Conservation (phyloP, 2,797 vertebrate species). For the Tragelaphus eurycerus region DNA sequence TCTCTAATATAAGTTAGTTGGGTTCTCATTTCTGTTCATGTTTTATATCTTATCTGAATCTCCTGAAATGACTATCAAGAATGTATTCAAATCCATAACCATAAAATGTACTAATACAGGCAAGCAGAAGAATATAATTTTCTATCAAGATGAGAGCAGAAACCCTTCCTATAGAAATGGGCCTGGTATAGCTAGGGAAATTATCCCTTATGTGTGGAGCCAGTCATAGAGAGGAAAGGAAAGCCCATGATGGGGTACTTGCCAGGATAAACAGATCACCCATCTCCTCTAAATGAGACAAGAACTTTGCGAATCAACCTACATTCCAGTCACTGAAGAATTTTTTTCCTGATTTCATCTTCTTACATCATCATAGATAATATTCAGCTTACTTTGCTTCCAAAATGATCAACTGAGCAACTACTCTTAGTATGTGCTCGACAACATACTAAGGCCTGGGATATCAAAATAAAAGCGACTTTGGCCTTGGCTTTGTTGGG, state of each 20-base stretch:
- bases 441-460: neutral
- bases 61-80: slow-evolving; percentile 46
- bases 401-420: neutral
- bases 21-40: slow-evolving; percentile 51
- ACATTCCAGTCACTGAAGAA: neutral
- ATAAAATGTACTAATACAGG: slow-evolving; percentile 13
- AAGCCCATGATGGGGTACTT: neutral
- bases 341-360: neutral
- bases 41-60: neutral
- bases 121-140: slow-evolving; percentile 21
- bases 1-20: slow-evolving; percentile 45
- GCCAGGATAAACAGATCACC: slow-evolving; percentile 13
- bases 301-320: neutral
- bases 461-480: neutral
- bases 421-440: no score
- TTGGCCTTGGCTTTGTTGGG: neutral
- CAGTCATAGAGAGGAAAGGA: neutral
- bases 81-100: neutral
- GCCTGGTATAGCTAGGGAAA: neutral
- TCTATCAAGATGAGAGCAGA: slow-evolving; percentile 15
- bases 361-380: neutral
- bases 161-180: neutral
- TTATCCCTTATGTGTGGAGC: neutral
- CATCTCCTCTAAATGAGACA: neutral
- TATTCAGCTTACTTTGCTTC: neutral